Conservation (phyloP, 2,113 vertebrate genomes). For the Stegostoma tigrinum region DNA sequence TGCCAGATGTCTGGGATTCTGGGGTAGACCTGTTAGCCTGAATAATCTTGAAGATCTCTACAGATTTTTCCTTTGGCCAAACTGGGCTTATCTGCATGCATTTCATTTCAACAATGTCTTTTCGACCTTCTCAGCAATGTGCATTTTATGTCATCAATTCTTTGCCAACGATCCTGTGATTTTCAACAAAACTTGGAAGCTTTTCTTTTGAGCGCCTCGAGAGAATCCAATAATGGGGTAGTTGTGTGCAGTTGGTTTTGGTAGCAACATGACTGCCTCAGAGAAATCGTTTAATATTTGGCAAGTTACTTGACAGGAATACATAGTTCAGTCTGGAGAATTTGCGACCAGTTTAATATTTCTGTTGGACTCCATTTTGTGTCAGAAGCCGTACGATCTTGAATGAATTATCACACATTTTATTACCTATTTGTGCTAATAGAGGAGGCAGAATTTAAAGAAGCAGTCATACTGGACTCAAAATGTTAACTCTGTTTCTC, state of each 20-base stretch:
- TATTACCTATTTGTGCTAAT: neutral
- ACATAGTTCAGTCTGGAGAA: neutral
- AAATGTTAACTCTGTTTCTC: no score
- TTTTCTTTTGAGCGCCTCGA: neutral
- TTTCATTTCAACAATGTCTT: constrained; percentile 24
- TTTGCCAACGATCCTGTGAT: constrained; percentile 17
- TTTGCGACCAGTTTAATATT: neutral
- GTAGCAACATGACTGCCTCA: neutral
- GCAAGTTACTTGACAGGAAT: neutral
- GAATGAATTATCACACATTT: neutral
- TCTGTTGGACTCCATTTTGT: constrained; percentile 1
- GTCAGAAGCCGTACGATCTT: neutral
- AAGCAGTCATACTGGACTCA: no score
- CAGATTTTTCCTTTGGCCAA: neutral
- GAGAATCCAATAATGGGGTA: neutral
- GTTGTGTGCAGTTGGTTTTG: neutral
- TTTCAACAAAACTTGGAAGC: neutral
- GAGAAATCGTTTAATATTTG: neutral
- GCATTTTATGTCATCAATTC: neutral
- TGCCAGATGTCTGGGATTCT: neutral
- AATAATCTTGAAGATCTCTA: neutral
- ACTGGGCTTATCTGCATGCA: neutral
- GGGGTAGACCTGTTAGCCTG: neutral
- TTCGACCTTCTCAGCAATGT: constrained; percentile 24
- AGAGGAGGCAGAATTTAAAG: neutral